Conservation (phyloP, 2,797 vertebrate genomes). For the Octomys mimax region DNA sequence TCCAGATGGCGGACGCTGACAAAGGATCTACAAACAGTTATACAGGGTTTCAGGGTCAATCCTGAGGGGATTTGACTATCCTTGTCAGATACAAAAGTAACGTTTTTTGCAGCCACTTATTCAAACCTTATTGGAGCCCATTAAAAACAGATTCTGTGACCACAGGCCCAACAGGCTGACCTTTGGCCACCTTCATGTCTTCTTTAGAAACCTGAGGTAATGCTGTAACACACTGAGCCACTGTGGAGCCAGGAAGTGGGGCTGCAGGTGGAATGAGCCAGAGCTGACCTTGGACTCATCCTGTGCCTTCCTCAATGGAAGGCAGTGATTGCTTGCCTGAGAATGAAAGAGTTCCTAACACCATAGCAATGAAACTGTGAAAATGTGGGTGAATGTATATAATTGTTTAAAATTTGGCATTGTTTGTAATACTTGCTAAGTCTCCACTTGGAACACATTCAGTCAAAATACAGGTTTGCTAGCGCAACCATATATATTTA, state of each 20-base stretch:
- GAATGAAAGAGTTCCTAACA: neutral
- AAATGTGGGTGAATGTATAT: neutral
- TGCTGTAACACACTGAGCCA: neutral
- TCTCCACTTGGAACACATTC: neutral
- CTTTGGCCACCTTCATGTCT: neutral
- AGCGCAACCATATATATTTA: neutral
- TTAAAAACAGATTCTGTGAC: conserved; percentile 25
- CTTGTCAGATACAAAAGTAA: too few species aligned
- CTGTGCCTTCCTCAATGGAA: neutral
- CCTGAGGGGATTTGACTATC: too few species aligned
- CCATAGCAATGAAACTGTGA: neutral
- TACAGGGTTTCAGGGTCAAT: too few species aligned
- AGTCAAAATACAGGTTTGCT: conserved; percentile 13
- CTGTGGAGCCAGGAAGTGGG: neutral
- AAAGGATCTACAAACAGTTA: too few species aligned
- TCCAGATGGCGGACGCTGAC: too few species aligned
- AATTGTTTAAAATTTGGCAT: conserved; percentile 11
- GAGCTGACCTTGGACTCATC: neutral
- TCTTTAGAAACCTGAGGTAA: conserved; percentile 48
- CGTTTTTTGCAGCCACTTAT: neutral
- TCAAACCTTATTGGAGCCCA: neutral
- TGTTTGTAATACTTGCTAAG: neutral
- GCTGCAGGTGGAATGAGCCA: neutral
- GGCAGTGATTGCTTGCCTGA: neutral
- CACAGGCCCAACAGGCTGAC: neutral